Evolutionary conservation across 64 coral and sea anemone genomes (phyloP).

Genomic region (Stichodactyla helianthus): DNA sequence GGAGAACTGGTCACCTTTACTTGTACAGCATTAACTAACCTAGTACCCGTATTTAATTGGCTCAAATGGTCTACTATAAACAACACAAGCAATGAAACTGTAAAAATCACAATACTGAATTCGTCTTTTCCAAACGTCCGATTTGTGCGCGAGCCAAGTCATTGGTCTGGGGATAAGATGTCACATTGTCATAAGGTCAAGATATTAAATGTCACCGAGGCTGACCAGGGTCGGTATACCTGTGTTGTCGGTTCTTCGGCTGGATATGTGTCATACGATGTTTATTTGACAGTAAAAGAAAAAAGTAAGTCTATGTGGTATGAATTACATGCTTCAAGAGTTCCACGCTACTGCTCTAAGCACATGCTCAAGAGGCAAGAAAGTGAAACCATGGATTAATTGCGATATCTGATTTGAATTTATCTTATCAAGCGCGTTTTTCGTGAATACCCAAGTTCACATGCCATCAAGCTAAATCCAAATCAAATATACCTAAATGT

Average conservation of each 20-base stretch:
- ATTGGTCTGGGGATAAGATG: not conserved
- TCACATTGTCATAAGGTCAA: slow-evolving; percentile 35
- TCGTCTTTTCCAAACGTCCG: slow-evolving; percentile 14
- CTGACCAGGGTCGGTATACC: slow-evolving; percentile 49
- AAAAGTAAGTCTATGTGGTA: slow-evolving; percentile 32
- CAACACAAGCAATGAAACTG: slow-evolving; percentile 8
- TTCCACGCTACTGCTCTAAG: no score
- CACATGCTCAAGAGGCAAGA: no score
- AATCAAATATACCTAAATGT: no score
- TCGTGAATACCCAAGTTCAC: no score
- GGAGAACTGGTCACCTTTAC: slow-evolving; percentile 41
- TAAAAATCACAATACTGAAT: slow-evolving; percentile 18
- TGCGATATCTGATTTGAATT: no score
- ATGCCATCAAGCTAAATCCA: no score
- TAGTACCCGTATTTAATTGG: slow-evolving; percentile 31
- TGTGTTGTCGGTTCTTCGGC: slow-evolving; percentile 28
- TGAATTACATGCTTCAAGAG: no score
- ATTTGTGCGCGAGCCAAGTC: slow-evolving; percentile 8
- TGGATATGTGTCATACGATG: not conserved
- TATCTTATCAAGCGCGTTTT: no score
- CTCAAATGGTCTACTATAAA: slow-evolving; percentile 40
- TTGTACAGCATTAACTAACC: slow-evolving; percentile 19
- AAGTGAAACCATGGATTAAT: no score
- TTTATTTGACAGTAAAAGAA: slow-evolving; percentile 5
- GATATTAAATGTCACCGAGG: slow-evolving; percentile 33